phyloP scores from a whole-genome alignment of 2,797 vertebrate species.

The Martes flavigula region DNA sequence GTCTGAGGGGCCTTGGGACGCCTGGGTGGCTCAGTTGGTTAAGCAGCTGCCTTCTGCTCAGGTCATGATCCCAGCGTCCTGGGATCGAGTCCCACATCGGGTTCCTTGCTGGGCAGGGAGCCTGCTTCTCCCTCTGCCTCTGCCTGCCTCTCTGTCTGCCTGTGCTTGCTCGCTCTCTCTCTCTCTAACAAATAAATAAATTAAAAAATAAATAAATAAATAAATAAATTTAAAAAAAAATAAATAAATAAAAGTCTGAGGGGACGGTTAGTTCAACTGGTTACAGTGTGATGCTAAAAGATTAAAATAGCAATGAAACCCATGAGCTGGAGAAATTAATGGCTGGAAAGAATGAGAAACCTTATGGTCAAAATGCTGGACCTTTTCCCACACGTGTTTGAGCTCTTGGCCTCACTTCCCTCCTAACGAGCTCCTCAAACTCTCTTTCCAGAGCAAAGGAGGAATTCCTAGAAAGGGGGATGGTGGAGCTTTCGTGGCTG shows the following conservation, averaged over 20 bases:
- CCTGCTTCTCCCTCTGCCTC: too few relatives aligned
- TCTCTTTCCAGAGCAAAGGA: not conserved
- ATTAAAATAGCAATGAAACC: not conserved
- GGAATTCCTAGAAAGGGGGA: not conserved
- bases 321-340: not conserved
- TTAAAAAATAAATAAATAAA: too few relatives aligned
- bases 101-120: too few relatives aligned
- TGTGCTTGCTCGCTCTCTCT: too few relatives aligned
- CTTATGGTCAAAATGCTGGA: not conserved
- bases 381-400: not conserved
- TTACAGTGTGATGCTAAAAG: not conserved
- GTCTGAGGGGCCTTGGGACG: too few relatives aligned
- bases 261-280: not conserved
- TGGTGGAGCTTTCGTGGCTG: not conserved
- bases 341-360: not conserved
- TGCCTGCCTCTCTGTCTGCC: too few relatives aligned
- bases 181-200: too few relatives aligned
- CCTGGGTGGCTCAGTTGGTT: too few relatives aligned
- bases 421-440: not conserved
- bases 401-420: not conserved
- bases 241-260: slow-evolving; percentile 19
- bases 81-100: too few relatives aligned
- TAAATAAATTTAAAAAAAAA: too few relatives aligned
- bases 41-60: too few relatives aligned
- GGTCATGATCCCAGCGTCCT: too few relatives aligned